phyloP scores from a whole-genome alignment of 2,888 invertebrate species.

The Aphodius sticticus region DNA sequence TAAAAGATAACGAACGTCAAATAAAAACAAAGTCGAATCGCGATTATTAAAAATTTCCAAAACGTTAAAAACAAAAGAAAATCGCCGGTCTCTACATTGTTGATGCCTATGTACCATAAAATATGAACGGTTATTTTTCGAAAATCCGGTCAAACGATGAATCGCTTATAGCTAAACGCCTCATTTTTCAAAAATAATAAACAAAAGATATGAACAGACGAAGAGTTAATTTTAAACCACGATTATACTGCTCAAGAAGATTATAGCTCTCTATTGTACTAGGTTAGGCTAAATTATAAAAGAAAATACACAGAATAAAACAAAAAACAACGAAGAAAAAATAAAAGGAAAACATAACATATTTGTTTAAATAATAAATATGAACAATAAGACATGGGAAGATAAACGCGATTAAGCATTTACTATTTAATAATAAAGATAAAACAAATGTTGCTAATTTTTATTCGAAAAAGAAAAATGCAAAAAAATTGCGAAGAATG shows the following conservation, averaged over 20 bases:
- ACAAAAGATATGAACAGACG: not conserved
- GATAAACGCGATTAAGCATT: not conserved
- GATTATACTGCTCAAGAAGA: not conserved
- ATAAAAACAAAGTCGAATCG: not conserved
- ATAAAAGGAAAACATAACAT: too few relatives aligned
- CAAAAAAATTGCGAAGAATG: not conserved
- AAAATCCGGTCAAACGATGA: not conserved
- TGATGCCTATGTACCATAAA: not conserved
- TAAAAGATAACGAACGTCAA: not conserved
- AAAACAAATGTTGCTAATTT: not conserved
- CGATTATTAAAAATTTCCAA: not conserved
- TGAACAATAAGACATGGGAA: too few relatives aligned
- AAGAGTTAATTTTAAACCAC: not conserved
- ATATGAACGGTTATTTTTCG: not conserved
- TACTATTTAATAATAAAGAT: constrained; percentile 4
- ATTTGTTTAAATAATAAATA: too few relatives aligned
- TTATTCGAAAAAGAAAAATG: not conserved
- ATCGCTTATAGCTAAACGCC: not conserved
- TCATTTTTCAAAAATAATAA: not conserved
- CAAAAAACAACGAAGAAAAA: not conserved
- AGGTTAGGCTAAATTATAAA: not conserved
- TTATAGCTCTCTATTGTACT: not conserved
- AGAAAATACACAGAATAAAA: not conserved
- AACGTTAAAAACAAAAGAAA: not conserved
- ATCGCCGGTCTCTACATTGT: not conserved